A percentile compares a stretch with the other conserved stretches of the same genome.
Evolutionary conservation across 2,888 invertebrate genomes (phyloP).

Genomic region (Netelia fuscicornis): DNA sequence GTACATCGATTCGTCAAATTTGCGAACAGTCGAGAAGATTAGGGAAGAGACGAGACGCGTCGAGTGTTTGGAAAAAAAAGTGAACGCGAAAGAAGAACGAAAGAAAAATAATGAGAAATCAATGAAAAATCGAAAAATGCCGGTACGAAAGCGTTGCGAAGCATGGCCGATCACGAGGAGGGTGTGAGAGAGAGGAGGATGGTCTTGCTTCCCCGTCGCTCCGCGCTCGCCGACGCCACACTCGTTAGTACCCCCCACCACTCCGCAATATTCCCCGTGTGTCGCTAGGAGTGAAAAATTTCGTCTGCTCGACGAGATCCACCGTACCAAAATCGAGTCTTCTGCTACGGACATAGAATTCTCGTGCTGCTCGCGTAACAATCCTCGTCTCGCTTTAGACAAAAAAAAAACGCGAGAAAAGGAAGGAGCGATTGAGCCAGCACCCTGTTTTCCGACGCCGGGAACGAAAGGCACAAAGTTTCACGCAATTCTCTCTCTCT

Average conservation of each 20-base stretch:
- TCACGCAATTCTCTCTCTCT: constrained; percentile 74
- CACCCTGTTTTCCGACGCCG: constrained; percentile 32
- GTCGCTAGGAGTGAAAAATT: constrained; percentile 62
- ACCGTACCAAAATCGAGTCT: constrained; percentile 51
- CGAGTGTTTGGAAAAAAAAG: background rate
- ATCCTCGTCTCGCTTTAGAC: background rate
- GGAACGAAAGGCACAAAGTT: constrained; percentile 67
- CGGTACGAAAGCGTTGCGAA: background rate
- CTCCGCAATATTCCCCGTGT: background rate
- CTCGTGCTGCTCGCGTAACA: background rate
- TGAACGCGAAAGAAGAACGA: background rate
- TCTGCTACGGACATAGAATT: constrained; percentile 52
- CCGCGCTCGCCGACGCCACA: background rate
- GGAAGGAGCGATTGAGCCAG: constrained; percentile 27
- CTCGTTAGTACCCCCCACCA: background rate
- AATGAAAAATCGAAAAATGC: background rate
- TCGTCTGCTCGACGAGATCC: constrained; percentile 73
- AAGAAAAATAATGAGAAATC: background rate
- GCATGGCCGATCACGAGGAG: background rate
- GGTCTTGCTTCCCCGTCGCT: background rate
- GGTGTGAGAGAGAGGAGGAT: background rate
- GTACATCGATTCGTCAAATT: constrained; percentile 19
- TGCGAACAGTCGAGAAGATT: background rate
- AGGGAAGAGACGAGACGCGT: background rate
- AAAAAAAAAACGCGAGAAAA: background rate